Evolutionary conservation across 2,797 vertebrate species (phyloP).

Genomic region (Clamator glandarius): DNA sequence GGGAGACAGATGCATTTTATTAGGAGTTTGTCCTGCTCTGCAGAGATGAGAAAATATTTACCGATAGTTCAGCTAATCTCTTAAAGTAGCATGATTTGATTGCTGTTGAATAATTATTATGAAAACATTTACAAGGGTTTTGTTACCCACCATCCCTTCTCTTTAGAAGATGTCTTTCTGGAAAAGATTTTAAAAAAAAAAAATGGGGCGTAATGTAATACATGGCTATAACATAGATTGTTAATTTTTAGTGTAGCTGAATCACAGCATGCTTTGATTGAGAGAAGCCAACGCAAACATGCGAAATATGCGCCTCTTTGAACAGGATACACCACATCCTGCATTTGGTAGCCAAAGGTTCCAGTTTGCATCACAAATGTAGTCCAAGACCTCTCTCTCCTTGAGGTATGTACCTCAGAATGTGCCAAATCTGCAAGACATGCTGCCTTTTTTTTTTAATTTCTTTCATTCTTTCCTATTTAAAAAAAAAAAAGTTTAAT

Average conservation of each 20-base stretch:
- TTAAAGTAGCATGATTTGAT: slow-evolving; percentile 42
- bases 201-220: slow-evolving; percentile 57
- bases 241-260: slow-evolving; percentile 76
- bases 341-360: slow-evolving; percentile 74
- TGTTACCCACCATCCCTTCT: slow-evolving; percentile 42
- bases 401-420: slow-evolving; percentile 53
- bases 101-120: slow-evolving; percentile 7
- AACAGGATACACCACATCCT: slow-evolving; percentile 83
- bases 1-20: slow-evolving; percentile 28
- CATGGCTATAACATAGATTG: slow-evolving; percentile 66
- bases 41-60: slow-evolving; percentile 64
- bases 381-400: slow-evolving; percentile 63
- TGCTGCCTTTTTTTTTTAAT: not conserved
- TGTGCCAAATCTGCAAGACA: slow-evolving; percentile 58
- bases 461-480: slow-evolving; percentile 25
- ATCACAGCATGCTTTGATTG: slow-evolving; percentile 74
- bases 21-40: not conserved
- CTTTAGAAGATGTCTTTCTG: slow-evolving; percentile 47
- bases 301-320: slow-evolving; percentile 74
- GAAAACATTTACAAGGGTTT: slow-evolving; percentile 39
- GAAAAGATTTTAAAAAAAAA: slow-evolving; percentile 12
- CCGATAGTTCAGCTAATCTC: slow-evolving; percentile 51
- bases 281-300: slow-evolving; percentile 81
- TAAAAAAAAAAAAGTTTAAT: slow-evolving; percentile 16
- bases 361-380: slow-evolving; percentile 73